phyloP scores from a whole-genome alignment of 2,113 vertebrate species.

The Etia nguti region DNA sequence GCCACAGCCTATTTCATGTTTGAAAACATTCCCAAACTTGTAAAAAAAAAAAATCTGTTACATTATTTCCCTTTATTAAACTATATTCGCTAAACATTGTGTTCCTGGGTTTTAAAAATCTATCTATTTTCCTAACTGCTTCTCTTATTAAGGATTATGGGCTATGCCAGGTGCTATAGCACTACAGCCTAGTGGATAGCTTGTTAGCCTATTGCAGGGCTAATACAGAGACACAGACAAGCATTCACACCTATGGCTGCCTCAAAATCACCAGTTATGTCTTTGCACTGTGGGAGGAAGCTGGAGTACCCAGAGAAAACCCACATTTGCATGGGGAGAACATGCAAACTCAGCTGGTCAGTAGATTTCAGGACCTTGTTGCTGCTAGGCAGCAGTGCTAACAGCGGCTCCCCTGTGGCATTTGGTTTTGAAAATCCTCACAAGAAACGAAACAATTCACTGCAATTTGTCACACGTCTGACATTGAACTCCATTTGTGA shows the following conservation, averaged over 20 bases:
- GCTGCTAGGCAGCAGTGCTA: background rate
- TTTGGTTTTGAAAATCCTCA: background rate
- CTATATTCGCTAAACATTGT: background rate
- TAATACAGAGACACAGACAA: background rate
- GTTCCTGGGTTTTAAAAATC: background rate
- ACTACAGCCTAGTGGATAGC: background rate
- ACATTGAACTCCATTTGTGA: background rate
- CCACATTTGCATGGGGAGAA: background rate
- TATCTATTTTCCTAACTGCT: background rate
- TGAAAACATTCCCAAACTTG: background rate
- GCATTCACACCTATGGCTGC: background rate
- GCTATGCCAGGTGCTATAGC: background rate
- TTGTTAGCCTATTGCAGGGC: background rate
- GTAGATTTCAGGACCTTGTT: background rate
- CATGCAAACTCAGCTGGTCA: background rate
- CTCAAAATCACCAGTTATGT: background rate
- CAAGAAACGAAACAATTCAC: background rate
- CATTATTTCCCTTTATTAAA: background rate
- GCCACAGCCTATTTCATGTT: background rate
- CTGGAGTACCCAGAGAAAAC: background rate
- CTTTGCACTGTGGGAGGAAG: background rate
- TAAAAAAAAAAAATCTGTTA: background rate
- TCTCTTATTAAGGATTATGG: background rate
- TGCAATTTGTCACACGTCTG: background rate
- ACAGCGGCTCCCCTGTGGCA: background rate